A percentile compares a stretch with the other conserved stretches of the same genome.
Evolutionary conservation across 2,113 vertebrate genomes (phyloP).

Genomic region (Rhinoptilus africanus): DNA sequence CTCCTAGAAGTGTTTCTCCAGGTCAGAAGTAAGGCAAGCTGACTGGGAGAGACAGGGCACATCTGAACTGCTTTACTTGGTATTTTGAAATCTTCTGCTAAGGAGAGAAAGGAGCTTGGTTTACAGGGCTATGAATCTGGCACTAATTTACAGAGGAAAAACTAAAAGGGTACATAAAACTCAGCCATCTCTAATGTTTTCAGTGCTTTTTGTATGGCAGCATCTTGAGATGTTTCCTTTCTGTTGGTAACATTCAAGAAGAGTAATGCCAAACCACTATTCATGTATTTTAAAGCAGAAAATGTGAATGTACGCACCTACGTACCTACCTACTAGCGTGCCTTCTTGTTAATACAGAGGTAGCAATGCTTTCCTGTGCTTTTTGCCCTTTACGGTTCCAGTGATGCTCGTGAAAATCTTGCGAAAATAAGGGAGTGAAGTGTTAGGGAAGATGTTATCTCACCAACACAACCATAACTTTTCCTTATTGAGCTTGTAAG

Average conservation of each 20-base stretch:
- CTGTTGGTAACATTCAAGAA: background rate
- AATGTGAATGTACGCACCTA: background rate
- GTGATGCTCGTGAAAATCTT: background rate
- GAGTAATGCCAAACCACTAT: background rate
- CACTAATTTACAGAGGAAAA: conserved; percentile 1
- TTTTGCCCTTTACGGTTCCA: background rate
- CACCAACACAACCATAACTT: background rate
- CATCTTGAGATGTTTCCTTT: background rate
- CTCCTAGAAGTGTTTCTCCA: background rate
- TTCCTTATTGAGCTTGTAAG: background rate
- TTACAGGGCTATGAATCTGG: background rate
- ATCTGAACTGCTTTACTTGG: background rate
- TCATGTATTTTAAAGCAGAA: background rate
- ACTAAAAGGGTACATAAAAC: background rate
- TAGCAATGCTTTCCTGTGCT: background rate
- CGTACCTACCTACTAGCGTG: background rate
- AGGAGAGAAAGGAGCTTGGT: background rate
- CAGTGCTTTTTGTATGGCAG: background rate
- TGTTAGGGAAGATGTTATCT: background rate
- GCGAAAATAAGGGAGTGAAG: background rate
- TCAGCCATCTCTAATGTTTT: background rate
- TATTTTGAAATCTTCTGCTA: background rate
- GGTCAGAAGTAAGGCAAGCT: background rate
- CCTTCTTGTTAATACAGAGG: background rate
- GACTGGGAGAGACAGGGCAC: background rate